Base-by-base conservation (phyloP, 2,888 invertebrate genomes). In the Camptogramma bilineatum region DNA sequence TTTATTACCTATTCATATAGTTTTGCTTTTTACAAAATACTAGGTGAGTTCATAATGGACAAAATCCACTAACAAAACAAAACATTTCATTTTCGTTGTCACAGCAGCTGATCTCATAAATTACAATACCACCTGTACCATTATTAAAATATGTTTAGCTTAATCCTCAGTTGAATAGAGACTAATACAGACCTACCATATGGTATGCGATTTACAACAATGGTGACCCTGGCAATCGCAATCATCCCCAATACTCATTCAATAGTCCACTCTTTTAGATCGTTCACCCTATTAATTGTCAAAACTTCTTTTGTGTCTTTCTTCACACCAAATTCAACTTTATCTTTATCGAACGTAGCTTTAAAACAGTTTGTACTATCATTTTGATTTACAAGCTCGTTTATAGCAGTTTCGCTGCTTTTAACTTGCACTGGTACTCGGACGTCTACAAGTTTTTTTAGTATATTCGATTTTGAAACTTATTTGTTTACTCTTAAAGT, bases 251-350 rank as follows among this genome's bases (percentile, higher is more conserved):
- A 66, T 81, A 80, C 82, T 74, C 76, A 81, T 85, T 86, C 86
- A 87, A 87, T 87, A 82, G 84, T 82, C 76, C 76, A 70, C 76
- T 79, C 81, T 84, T 83, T 84, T 85, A 82, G 85, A 90, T 88
- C 88, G 85, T 84, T 87, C 88, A 87, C 88, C 90, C 90, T 87
- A 88, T 88, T 90, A 90, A 90, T 88, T 85, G 87, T 81, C 79
- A 76, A 80, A 83, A 82, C 81, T 77, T 81, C 74, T 84, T 85
- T 83, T 74, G 74, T 68, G 52, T 1, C 28, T 3, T 0, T 10
- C 2, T 18, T 13, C 62, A 69, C 13, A 55, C 50, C 17, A 80
- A 73, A 76, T 52, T 68, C 2, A 61, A 79, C 81, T 76, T 70
- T 86, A 83, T 73, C 4, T 0, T 0, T 0, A 44, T 2, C 1